Evolutionary conservation across 2,888 invertebrate genomes (phyloP).

Genomic region (Hyles lineata): DNA sequence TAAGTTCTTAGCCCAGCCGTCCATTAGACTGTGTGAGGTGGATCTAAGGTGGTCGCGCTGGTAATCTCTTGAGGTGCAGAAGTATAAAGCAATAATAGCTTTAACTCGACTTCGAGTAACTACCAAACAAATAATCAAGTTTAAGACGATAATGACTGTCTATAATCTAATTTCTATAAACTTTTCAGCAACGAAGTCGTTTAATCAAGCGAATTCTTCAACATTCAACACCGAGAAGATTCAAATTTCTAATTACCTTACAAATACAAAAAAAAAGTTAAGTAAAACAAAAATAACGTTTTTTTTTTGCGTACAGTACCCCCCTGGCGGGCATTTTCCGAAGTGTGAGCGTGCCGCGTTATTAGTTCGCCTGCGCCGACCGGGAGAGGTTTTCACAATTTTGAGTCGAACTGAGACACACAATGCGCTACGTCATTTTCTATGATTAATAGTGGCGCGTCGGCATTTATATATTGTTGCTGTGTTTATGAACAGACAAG

Average conservation of each 20-base stretch:
- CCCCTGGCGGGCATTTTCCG: conserved; percentile 67
- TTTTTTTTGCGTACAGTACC: conserved; percentile 64
- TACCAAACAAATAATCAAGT: too few relatives aligned
- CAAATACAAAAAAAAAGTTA: conserved; percentile 6
- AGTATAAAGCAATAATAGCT: too few relatives aligned
- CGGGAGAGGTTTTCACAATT: conserved; percentile 84
- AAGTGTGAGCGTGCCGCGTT: conserved; percentile 77
- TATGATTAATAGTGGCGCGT: conserved; percentile 78
- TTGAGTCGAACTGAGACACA: conserved; percentile 72
- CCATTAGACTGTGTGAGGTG: too few relatives aligned
- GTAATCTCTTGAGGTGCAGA: too few relatives aligned
- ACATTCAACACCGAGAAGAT: too few relatives aligned
- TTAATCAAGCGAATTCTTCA: too few relatives aligned
- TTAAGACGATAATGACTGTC: too few relatives aligned
- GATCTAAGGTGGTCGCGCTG: too few relatives aligned
- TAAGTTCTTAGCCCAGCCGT: too few relatives aligned
- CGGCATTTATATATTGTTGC: conserved; percentile 28
- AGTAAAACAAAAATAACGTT: background rate
- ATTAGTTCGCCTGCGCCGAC: conserved; percentile 71
- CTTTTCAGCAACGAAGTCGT: too few relatives aligned
- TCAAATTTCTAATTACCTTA: background rate
- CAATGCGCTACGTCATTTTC: conserved; percentile 79
- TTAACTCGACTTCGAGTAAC: too few relatives aligned
- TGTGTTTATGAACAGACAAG: conserved; percentile 28
- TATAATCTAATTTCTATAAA: too few relatives aligned